A percentile compares a stretch with the other conserved stretches of the same genome.
phyloP scores from a whole-genome alignment of 2,797 vertebrate genomes.

The Spea hammondii region DNA sequence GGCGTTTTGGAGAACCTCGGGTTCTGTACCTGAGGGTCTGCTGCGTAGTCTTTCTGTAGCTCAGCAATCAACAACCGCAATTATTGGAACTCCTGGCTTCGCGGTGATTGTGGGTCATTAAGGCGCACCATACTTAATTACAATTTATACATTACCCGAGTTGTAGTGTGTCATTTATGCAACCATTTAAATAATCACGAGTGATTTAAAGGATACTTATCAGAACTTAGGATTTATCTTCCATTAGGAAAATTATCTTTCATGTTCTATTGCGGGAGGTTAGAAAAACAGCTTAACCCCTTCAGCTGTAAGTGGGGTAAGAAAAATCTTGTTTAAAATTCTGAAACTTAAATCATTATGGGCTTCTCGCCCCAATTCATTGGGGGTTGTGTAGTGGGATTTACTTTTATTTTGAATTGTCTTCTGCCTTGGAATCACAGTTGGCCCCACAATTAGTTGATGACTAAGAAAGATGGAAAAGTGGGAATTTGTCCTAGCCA shows the following conservation, averaged over 20 bases:
- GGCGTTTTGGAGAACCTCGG: too few relatives aligned
- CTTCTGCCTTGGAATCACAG: too few relatives aligned
- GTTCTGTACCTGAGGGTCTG: not conserved
- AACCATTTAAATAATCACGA: conserved; percentile 38
- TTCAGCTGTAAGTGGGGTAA: too few relatives aligned
- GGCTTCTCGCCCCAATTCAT: too few relatives aligned
- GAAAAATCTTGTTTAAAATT: too few relatives aligned
- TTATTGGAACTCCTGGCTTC: not conserved
- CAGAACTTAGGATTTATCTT: conserved; percentile 26
- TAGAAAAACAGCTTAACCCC: too few relatives aligned
- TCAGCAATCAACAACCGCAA: conserved; percentile 36
- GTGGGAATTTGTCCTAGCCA: too few relatives aligned
- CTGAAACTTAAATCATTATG: too few relatives aligned
- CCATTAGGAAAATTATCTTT: conserved; percentile 46
- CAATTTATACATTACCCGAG: conserved; percentile 43
- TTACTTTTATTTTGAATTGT: too few relatives aligned
- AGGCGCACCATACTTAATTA: conserved; percentile 33
- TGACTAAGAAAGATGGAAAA: too few relatives aligned
- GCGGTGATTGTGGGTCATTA: conserved; percentile 24
- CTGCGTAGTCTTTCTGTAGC: conserved; percentile 18
- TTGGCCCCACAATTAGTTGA: too few relatives aligned
- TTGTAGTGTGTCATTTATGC: conserved; percentile 40
- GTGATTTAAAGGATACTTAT: conserved; percentile 43
- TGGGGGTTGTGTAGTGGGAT: too few relatives aligned
- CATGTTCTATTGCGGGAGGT: conserved; percentile 5